Evolutionary conservation across 2,888 invertebrate genomes (phyloP).

Genomic region (Drosophila paramelanica): DNA sequence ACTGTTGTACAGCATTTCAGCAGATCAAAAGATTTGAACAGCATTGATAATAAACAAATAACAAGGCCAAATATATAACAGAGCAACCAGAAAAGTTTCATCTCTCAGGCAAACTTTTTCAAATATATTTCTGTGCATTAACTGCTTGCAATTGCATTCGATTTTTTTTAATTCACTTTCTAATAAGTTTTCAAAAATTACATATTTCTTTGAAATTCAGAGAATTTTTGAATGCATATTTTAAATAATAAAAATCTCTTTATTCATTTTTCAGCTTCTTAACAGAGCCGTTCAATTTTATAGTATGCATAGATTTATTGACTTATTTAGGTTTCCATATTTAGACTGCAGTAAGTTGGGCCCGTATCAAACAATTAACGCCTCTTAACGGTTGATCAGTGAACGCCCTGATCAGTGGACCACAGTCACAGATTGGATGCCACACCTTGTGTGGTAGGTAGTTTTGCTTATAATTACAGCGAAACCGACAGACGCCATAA

Average conservation of each 20-base stretch:
- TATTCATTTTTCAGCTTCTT: no score
- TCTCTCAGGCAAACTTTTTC: no score
- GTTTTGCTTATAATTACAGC: constrained; percentile 62
- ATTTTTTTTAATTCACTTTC: no score
- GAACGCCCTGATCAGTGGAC: constrained; percentile 39
- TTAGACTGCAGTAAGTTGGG: constrained; percentile 37
- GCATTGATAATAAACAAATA: neutral
- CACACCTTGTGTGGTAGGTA: constrained; percentile 49
- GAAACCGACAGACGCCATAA: constrained; percentile 56
- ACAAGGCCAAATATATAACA: neutral
- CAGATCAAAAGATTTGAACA: neutral
- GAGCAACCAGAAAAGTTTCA: neutral
- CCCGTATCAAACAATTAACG: constrained; percentile 64
- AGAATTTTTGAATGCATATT: no score
- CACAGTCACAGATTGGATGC: constrained; percentile 41
- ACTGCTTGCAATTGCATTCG: no score
- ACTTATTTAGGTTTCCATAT: constrained; percentile 27
- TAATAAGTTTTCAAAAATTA: no score
- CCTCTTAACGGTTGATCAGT: constrained; percentile 60
- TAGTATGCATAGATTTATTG: constrained; percentile 11
- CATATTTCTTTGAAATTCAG: no score
- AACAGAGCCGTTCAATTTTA: neutral
- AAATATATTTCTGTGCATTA: no score
- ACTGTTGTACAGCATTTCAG: neutral
- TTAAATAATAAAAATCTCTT: no score